Conservation (phyloP, 2,113 vertebrate genomes). For the Campylomormyrus numenius region DNA sequence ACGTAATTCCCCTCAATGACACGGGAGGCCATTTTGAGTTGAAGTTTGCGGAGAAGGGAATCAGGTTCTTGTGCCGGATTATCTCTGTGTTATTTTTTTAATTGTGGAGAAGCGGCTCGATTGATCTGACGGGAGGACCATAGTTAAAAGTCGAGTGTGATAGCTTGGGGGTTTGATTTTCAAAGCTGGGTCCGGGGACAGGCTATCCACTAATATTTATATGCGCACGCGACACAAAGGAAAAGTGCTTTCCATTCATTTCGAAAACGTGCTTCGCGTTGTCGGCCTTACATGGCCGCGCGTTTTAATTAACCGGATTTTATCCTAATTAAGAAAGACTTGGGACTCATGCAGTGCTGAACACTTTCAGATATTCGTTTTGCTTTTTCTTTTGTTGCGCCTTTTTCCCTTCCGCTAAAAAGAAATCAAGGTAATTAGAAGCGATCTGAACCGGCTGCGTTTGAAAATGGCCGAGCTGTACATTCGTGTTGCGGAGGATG, state of each 20-base stretch:
- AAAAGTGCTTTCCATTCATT: slow-evolving; percentile 49
- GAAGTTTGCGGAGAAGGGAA: slow-evolving; percentile 45
- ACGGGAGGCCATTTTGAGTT: slow-evolving; percentile 66
- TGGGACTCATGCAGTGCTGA: background rate
- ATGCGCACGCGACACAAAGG: slow-evolving; percentile 7
- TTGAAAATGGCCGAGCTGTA: slow-evolving; percentile 72
- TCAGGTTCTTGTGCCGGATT: slow-evolving; percentile 26
- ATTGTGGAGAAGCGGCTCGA: background rate
- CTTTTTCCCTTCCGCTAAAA: background rate
- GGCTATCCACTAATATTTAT: background rate
- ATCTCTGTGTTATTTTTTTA: background rate
- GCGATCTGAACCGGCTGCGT: background rate
- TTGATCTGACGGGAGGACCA: background rate
- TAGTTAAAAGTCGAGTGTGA: background rate
- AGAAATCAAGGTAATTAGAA: background rate
- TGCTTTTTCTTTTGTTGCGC: background rate
- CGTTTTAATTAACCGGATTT: background rate
- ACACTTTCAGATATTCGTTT: background rate
- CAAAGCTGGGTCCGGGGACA: background rate
- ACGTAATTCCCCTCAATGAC: slow-evolving; percentile 48
- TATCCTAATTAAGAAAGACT: background rate
- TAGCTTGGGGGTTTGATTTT: background rate
- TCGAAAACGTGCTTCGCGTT: slow-evolving; percentile 31
- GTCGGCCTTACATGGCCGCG: slow-evolving; percentile 29
- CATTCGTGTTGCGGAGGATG: slow-evolving; percentile 94